Evolutionary conservation across 2,888 invertebrate species (phyloP), one percentile per base, ranked within the genome.

Genomic region (Ormyrus thymus): DNA sequence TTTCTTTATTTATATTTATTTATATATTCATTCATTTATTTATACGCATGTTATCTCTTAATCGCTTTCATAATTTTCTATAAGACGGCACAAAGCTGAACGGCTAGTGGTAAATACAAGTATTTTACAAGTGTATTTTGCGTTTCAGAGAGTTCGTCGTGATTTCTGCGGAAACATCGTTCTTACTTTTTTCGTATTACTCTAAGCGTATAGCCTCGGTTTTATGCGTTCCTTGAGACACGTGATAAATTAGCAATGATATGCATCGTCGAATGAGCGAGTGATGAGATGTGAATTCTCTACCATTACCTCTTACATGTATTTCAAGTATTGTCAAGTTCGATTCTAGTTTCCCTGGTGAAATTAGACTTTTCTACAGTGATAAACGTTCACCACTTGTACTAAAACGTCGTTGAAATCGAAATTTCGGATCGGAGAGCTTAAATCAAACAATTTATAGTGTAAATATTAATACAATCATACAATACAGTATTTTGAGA

Each of bases 51-150:
- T 77, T 74, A 70, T 82, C 56, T 80, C 79, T 82, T 82, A 82
- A 79, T 84, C 82, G 81, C 78, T 84, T 84, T 85, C 73, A 81
- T 85, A 84, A 84, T 83, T 82, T 83, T 79, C 82, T 84, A 88
- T 84, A 85, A 89, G 88, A 89, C 88, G 88, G 88, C 88, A 88
- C 87, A 87, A 89, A 89, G 89, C 89, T 89, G 87, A 89, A 89
- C 86, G 85, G 86, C 86, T 89, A 88, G 82, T 86, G 84, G 82
- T 87, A 87, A 84, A 87, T 89, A 88, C 86, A 88, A 87, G 82
- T 87, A 88, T 87, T 84, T 87, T 88, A 89, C 87, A 89, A 85
- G 85, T 86, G 86, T 86, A 10, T 80, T 66, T 84, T 83, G 82
- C 84, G 84, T 84, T 82, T 81, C 79, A 79, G 78, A 83, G 76